Conservation (phyloP, 1,140 invertebrate species). For the Dendroctonus ponderosae region DNA sequence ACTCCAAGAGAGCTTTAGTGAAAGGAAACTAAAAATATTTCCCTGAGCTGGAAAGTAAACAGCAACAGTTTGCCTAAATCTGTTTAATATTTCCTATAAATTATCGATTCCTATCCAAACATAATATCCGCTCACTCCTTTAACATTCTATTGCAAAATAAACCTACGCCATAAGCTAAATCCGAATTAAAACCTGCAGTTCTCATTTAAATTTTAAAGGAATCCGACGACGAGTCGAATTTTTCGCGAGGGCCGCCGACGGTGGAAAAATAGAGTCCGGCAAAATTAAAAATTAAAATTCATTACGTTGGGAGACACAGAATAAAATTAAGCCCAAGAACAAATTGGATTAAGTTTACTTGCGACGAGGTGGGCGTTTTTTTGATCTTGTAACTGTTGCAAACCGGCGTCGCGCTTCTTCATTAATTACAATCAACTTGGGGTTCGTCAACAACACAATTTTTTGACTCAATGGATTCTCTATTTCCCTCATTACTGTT, state of each 20-base stretch:
- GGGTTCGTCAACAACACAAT: neutral
- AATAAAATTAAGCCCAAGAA: constrained; percentile 20
- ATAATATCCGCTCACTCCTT: neutral
- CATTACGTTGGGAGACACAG: constrained; percentile 19
- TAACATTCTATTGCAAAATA: neutral
- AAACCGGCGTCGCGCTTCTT: neutral
- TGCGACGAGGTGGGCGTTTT: neutral
- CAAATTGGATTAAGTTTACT: constrained; percentile 27
- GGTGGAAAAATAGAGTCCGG: constrained; percentile 2
- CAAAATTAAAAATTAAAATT: constrained; percentile 30
- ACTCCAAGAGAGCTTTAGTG: too few relatives aligned
- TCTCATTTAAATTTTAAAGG: constrained; percentile 13
- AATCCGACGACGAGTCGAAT: neutral
- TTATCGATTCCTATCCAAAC: too few relatives aligned
- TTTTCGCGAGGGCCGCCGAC: neutral
- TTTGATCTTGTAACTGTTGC: constrained; percentile 9
- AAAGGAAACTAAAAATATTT: too few relatives aligned
- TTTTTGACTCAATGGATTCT: too few relatives aligned
- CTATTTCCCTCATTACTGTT: too few relatives aligned
- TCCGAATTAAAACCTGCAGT: constrained; percentile 11
- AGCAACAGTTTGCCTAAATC: too few relatives aligned
- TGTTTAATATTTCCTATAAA: too few relatives aligned
- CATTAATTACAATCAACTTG: constrained; percentile 1
- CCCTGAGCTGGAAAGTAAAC: too few relatives aligned
- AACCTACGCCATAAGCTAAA: neutral